Conservation (phyloP, 2,888 invertebrate species). For the Microctonus brassicae region DNA sequence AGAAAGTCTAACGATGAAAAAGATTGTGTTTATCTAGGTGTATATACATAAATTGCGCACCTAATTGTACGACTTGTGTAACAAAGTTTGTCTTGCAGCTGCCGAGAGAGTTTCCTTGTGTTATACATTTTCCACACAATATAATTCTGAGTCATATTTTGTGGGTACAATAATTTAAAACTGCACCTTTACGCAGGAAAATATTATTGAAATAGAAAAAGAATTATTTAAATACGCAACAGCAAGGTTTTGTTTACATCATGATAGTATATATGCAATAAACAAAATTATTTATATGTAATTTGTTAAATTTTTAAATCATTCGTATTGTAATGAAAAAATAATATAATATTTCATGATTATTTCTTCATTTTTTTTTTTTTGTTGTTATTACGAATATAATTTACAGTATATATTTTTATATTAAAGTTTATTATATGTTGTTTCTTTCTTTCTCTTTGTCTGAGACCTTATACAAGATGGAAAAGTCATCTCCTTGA, state of each 20-base stretch:
- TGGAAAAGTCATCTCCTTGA: constrained; percentile 54
- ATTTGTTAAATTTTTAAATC: too few species aligned
- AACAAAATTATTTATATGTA: neutral
- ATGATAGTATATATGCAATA: neutral
- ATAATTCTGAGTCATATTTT: constrained; percentile 4
- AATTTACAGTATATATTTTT: neutral
- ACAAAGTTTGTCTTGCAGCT: constrained; percentile 30
- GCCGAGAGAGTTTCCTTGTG: constrained; percentile 23
- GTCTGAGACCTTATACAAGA: constrained; percentile 7
- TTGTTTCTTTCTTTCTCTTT: neutral
- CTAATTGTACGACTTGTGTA: constrained; percentile 40
- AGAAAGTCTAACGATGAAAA: constrained; percentile 55
- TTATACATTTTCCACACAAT: constrained; percentile 14
- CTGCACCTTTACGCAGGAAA: neutral
- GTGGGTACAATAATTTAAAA: neutral
- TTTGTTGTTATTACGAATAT: neutral
- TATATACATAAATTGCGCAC: constrained; percentile 9
- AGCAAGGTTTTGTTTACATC: neutral
- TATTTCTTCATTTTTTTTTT: neutral
- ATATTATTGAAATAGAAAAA: neutral
- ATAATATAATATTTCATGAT: neutral
- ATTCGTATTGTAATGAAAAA: too few species aligned
- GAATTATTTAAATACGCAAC: too few species aligned
- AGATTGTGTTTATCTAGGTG: neutral
- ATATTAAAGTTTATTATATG: neutral